Evolutionary conservation across 2,113 vertebrate species (phyloP), one percentile per base, ranked within the genome.

Genomic region (Tautogolabrus adspersus): DNA sequence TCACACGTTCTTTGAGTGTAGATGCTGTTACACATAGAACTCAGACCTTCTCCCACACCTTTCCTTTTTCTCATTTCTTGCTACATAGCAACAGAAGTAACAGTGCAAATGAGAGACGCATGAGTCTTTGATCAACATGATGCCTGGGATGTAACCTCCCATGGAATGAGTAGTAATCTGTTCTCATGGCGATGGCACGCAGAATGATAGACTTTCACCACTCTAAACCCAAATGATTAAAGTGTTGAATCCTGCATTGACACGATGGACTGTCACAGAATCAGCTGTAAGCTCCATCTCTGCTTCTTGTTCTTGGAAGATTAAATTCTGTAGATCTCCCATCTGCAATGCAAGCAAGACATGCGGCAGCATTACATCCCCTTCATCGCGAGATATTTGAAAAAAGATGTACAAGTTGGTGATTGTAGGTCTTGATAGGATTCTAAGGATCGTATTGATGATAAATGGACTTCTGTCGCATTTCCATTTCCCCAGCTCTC

Each of bases 301-400:
- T 2, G 47, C 69, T 64, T 49, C 80, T 73, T 77, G 77, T 84
- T 82, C 22, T 64, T 47, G 3, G 56, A 44, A 87, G 74, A 89
- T 89, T 84, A 87, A 77, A 83, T 75, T 72, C 46, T 40, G 67
- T 57, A 40, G 38, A 44, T 21, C 58, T 37, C 30, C 23, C 10
- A 54, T 51, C 26, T 66, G 54, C 64, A 26, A 37, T 1, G 26
- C 65, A 38, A 58, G 59, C 42, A 63, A 40, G 64, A 74, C 56
- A 76, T 44, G 23, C 49, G 23, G 34, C 65, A 44, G 42, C 15
- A 64, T 58, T 23, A 64, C 8, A n/a, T 37, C n/a, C 10, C 23
- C 13, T 52, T 5, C 23, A 67, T 23, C 19, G 49, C 30, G 34
- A 67, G n/a, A 47, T 68, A 68, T 82, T 76, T 47, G 26, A 70